phyloP scores from a whole-genome alignment of 1,140 invertebrate species.

The Drosophila yakuba region DNA sequence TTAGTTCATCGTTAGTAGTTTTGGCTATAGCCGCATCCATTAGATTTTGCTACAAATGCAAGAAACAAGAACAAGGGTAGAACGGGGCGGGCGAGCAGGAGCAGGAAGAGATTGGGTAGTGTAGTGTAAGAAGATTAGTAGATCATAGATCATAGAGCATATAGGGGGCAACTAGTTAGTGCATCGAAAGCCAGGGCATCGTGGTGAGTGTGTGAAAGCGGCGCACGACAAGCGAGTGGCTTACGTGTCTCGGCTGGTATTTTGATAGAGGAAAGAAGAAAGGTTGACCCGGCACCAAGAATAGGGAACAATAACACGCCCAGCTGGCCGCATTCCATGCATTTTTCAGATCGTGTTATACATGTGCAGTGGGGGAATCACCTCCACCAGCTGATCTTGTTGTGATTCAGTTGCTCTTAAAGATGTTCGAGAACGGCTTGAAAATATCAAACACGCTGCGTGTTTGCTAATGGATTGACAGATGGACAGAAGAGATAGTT shows the following conservation, averaged over 20 bases:
- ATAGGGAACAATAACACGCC: conserved; percentile 33
- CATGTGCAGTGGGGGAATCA: conserved; percentile 3
- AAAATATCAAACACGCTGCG: conserved; percentile 75
- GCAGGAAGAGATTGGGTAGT: conserved; percentile 36
- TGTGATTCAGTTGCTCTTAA: conserved; percentile 65
- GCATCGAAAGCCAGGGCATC: conserved; percentile 20
- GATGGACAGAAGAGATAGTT: conserved; percentile 41
- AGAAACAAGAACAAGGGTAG: conserved; percentile 54
- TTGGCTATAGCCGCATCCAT: conserved; percentile 84
- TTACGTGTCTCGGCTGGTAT: conserved; percentile 52
- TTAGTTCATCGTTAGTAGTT: conserved; percentile 84
- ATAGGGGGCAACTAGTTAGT: conserved; percentile 45
- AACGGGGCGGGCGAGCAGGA: conserved; percentile 29
- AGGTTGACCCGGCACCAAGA: conserved; percentile 41
- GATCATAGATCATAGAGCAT: conserved; percentile 29
- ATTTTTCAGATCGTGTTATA: conserved; percentile 35
- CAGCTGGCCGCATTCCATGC: conserved; percentile 54
- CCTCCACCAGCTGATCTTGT: conserved; percentile 24
- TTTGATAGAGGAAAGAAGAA: conserved; percentile 14
- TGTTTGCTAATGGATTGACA: conserved; percentile 59
- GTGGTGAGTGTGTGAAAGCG: conserved; percentile 20
- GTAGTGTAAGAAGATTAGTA: conserved; percentile 65
- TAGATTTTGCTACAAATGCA: conserved; percentile 78
- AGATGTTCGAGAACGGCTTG: conserved; percentile 72
- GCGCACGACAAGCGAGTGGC: conserved; percentile 51